These are phyloP conservation scores for Muscicapa adusta DNA, from an alignment of 2,113 vertebrate species.

Conservation along the genomic window DNA sequence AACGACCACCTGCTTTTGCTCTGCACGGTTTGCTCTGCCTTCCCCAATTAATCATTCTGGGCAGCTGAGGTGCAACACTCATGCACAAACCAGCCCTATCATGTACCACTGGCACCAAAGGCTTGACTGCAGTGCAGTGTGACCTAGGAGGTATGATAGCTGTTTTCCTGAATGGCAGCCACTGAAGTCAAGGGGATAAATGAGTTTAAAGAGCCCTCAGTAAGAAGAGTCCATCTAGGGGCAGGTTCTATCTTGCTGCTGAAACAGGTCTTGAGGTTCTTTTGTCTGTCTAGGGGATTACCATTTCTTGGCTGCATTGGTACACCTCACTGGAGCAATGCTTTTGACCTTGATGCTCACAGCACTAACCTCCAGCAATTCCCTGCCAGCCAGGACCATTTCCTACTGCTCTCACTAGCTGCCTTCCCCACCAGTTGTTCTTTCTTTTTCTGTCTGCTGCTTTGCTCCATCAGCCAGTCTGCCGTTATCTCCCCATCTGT, in stretches of 20 bases:
- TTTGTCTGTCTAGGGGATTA: neutral
- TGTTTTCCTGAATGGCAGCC: neutral
- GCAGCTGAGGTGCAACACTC: neutral
- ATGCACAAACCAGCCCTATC: neutral
- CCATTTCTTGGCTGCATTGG: accelerated
- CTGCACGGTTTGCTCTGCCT: neutral
- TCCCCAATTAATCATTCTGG: neutral
- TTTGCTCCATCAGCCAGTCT: neutral
- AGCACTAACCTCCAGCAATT: neutral
- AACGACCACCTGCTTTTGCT: neutral
- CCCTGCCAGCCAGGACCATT: neutral
- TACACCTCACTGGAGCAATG: neutral
- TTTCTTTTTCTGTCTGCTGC: neutral
- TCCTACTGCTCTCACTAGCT: neutral
- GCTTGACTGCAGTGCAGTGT: neutral
- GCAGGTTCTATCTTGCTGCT: neutral
- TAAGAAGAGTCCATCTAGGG: neutral
- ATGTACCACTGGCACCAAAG: neutral
- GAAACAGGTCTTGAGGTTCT: neutral
- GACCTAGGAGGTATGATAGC: neutral
- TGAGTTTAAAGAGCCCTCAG: neutral
- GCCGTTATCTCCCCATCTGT: conserved; percentile 21
- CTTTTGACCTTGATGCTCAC: neutral
- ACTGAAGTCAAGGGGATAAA: neutral
- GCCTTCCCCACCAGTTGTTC: conserved; percentile 21